Evolutionary conservation across 2,888 invertebrate species (phyloP).

Genomic region (Yponomeuta malinellus): DNA sequence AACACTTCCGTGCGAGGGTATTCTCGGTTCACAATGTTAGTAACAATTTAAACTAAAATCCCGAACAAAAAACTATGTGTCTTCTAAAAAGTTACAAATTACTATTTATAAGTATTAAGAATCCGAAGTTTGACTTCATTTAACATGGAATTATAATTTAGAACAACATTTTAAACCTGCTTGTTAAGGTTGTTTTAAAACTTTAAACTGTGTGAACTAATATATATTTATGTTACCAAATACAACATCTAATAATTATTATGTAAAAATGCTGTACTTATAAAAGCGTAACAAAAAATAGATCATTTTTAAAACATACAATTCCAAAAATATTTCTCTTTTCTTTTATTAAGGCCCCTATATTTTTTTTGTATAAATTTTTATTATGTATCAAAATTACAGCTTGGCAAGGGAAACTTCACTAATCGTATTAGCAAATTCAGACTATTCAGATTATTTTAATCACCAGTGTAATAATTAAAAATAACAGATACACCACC

Average conservation of each 20-base stretch:
- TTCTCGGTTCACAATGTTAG: conserved; percentile 22
- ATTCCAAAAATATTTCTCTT: conserved; percentile 53
- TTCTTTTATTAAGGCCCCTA: conserved; percentile 56
- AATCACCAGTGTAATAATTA: no score
- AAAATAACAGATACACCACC: no score
- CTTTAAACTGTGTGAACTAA: no score
- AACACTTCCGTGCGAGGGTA: conserved; percentile 38
- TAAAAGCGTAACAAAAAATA: conserved; percentile 72
- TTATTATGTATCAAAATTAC: conserved; percentile 60
- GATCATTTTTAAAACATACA: conserved; percentile 57
- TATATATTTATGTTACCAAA: not conserved
- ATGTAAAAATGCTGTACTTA: conserved; percentile 47
- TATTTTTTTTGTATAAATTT: conserved; percentile 21
- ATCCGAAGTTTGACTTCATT: not conserved
- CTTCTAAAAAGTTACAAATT: not conserved
- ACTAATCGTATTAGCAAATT: no score
- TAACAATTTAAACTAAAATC: conserved; percentile 11
- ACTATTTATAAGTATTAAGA: not conserved
- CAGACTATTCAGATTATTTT: no score
- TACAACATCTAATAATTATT: not conserved
- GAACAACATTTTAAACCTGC: not conserved
- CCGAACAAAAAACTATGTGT: not conserved
- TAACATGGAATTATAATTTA: conserved; percentile 3
- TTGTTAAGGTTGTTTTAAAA: not conserved
- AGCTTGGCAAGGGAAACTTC: conserved; percentile 20